Conservation (phyloP, 2,113 vertebrate genomes). For the Nipponia nippon region DNA sequence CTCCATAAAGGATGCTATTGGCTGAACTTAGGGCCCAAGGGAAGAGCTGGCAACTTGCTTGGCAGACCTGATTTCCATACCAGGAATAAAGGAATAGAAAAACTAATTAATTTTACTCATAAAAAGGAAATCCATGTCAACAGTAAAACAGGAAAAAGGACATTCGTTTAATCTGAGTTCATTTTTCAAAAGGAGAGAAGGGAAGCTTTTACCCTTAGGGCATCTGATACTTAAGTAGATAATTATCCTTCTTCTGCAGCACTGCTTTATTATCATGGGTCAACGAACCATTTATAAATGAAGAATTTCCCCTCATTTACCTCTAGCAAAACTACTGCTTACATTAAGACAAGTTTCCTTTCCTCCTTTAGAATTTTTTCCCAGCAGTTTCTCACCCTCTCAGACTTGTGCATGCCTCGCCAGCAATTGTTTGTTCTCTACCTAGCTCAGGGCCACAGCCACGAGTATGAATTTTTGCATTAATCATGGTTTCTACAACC, state of each 20-base stretch:
- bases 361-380: neutral
- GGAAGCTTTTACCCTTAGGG: constrained; percentile 66
- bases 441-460: neutral
- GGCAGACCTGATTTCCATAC: constrained; percentile 48
- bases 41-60: constrained; percentile 18
- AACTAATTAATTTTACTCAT: constrained; percentile 68
- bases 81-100: constrained; percentile 13
- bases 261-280: constrained; percentile 75
- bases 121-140: constrained; percentile 69
- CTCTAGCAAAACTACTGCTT: constrained; percentile 62
- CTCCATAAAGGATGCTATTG: neutral
- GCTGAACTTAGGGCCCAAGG: constrained; percentile 22
- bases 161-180: constrained; percentile 68
- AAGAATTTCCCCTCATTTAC: constrained; percentile 74
- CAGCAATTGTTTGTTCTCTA: constrained; percentile 7
- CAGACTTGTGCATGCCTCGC: accelerated
- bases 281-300: constrained; percentile 73
- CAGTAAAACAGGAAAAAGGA: constrained; percentile 60
- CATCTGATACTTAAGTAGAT: constrained; percentile 76
- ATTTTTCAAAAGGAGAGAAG: constrained; percentile 71
- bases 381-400: neutral
- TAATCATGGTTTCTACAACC: neutral
- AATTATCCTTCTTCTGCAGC: constrained; percentile 73
- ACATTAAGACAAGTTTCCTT: constrained; percentile 21
- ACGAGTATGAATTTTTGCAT: neutral